phyloP scores from a whole-genome alignment of 2,113 vertebrate genomes.

The Bolborhynchus lineola region DNA sequence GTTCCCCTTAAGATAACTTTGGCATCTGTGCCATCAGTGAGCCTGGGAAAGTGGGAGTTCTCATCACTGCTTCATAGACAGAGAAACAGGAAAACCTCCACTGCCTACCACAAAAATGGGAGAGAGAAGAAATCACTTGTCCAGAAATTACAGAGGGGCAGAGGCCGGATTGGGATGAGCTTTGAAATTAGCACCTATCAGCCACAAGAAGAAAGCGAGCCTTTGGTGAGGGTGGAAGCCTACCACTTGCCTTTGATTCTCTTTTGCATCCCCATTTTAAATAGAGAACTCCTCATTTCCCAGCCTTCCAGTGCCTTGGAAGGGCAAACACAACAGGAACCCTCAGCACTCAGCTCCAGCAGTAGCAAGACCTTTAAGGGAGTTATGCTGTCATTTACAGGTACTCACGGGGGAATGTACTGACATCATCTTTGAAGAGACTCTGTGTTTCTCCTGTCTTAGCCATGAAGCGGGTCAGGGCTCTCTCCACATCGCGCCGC shows the following conservation, averaged over 20 bases:
- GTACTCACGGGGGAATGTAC: conserved; percentile 87
- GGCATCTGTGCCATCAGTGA: neutral
- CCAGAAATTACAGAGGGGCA: neutral
- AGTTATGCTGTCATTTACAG: neutral
- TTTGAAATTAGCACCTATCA: neutral
- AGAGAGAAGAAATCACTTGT: neutral
- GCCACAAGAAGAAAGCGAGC: neutral
- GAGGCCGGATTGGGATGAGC: neutral
- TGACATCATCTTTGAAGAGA: conserved; percentile 95
- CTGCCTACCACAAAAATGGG: neutral
- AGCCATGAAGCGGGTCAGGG: conserved; percentile 97
- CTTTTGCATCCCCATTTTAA: neutral
- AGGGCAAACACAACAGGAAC: neutral
- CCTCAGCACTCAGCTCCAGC: neutral
- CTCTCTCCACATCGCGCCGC: conserved; percentile 91
- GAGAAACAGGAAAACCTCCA: neutral
- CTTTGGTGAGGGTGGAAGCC: neutral
- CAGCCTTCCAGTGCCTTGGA: neutral
- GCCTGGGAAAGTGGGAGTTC: neutral
- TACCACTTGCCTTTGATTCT: neutral
- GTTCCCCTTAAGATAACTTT: neutral
- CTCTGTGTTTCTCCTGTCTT: conserved; percentile 97
- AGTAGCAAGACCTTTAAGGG: neutral
- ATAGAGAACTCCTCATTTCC: neutral
- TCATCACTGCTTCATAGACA: neutral